These are phyloP conservation scores for Whitmania pigra DNA, from an alignment of 1,140 invertebrate genomes.

Conservation along the genomic window DNA sequence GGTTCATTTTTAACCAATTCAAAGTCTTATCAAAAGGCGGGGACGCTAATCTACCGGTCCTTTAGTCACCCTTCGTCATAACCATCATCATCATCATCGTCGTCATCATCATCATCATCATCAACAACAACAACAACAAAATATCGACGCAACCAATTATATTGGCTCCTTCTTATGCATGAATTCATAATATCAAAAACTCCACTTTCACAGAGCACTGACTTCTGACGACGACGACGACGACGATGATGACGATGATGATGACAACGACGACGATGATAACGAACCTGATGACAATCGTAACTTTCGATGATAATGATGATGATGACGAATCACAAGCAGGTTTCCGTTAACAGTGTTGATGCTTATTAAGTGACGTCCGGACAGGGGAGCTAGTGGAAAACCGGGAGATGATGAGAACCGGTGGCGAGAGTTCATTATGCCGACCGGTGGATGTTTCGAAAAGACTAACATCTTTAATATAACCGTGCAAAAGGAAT, in stretches of 20 bases:
- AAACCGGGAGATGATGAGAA: no score
- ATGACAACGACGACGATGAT: background rate
- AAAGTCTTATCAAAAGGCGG: no score
- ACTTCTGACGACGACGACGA: background rate
- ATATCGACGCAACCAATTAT: background rate
- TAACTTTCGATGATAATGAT: background rate
- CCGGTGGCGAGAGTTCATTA: no score
- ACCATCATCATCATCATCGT: slow-evolving; percentile 20
- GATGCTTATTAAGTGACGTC: no score
- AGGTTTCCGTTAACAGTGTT: no score
- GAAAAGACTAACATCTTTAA: no score
- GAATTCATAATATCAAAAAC: no score
- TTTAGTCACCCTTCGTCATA: slow-evolving; percentile 3
- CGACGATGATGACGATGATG: slow-evolving; percentile 16
- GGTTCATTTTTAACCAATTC: background rate
- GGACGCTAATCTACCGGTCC: slow-evolving; percentile 16
- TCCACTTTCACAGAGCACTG: no score
- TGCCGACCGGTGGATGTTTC: no score
- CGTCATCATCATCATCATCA: slow-evolving; percentile 19
- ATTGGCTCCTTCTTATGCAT: no score
- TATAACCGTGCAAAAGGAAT: no score
- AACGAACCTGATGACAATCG: background rate
- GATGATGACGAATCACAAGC: background rate
- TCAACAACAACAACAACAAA: slow-evolving; percentile 12
- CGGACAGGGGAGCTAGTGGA: no score